Conservation (phyloP, 2,113 vertebrate genomes). For the Sceloporus undulatus region DNA sequence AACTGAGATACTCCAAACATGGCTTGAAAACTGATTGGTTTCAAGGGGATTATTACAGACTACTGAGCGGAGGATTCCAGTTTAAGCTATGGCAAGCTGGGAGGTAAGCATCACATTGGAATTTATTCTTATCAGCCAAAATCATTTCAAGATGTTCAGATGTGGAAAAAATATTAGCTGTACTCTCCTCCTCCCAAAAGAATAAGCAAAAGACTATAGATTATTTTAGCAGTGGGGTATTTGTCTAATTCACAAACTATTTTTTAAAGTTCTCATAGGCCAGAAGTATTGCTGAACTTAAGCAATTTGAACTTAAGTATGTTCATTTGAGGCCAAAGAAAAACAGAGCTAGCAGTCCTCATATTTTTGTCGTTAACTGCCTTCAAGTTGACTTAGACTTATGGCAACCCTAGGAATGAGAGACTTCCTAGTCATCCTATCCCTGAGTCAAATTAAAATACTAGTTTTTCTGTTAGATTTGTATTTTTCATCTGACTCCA, state of each 20-base stretch:
- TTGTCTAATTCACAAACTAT: neutral
- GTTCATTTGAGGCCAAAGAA: neutral
- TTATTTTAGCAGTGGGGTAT: neutral
- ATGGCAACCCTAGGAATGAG: too few species aligned
- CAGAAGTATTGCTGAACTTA: neutral
- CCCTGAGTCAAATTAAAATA: neutral
- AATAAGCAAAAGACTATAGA: neutral
- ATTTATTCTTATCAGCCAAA: conserved; percentile 4
- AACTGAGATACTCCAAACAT: neutral
- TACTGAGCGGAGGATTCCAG: neutral
- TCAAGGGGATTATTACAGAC: neutral
- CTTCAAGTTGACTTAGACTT: too few species aligned
- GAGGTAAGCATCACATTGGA: neutral
- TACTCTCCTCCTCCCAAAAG: neutral
- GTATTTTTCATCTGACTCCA: too few species aligned
- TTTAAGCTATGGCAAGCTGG: conserved; percentile 8
- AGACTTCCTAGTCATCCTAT: too few species aligned
- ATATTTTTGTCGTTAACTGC: too few species aligned
- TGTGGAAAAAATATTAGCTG: neutral
- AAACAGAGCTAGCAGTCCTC: neutral
- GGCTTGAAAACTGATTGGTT: neutral
- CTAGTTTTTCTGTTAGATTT: neutral
- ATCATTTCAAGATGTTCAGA: conserved; percentile 19
- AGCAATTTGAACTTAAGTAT: neutral
- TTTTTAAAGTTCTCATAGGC: neutral